Percentiles rank a stretch among this genome's conserved stretches.
Evolutionary conservation across 1,140 invertebrate species (phyloP).

Genomic region (Delia radicum): DNA sequence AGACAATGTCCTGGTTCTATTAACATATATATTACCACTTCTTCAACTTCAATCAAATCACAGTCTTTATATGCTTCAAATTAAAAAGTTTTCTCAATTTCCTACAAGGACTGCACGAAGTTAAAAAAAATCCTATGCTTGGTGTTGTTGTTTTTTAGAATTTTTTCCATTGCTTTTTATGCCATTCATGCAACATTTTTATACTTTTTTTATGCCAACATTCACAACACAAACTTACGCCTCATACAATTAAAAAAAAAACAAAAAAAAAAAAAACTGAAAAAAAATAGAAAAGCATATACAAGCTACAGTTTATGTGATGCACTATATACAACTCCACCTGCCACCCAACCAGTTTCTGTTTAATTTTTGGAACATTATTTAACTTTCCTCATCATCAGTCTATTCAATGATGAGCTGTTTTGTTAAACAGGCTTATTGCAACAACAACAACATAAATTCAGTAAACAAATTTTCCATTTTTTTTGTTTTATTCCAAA

Average conservation of each 20-base stretch:
- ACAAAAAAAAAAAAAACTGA: neutral
- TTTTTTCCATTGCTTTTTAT: constrained; percentile 7
- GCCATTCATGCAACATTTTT: constrained; percentile 5
- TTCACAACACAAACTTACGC: constrained; percentile 34
- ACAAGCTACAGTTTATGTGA: neutral
- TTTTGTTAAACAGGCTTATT: neutral
- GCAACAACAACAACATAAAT: constrained; percentile 36
- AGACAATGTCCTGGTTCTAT: too few species aligned
- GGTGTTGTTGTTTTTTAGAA: neutral
- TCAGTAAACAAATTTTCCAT: constrained; percentile 26
- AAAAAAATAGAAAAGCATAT: neutral
- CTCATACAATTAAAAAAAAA: constrained; percentile 39
- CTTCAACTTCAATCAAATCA: too few species aligned
- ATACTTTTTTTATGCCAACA: neutral
- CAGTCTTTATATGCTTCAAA: too few species aligned
- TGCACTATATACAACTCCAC: neutral
- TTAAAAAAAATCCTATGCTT: neutral
- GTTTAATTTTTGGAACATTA: neutral
- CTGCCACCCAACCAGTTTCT: neutral
- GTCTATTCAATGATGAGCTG: neutral
- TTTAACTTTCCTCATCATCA: constrained; percentile 23
- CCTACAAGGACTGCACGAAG: neutral
- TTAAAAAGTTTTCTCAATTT: too few species aligned
- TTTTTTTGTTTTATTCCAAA: too few species aligned
- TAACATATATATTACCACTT: too few species aligned